These are phyloP conservation scores for Zoanthus sociatus DNA, from an alignment of 92 coral and sea anemone genomes.

Conservation along the genomic window DNA sequence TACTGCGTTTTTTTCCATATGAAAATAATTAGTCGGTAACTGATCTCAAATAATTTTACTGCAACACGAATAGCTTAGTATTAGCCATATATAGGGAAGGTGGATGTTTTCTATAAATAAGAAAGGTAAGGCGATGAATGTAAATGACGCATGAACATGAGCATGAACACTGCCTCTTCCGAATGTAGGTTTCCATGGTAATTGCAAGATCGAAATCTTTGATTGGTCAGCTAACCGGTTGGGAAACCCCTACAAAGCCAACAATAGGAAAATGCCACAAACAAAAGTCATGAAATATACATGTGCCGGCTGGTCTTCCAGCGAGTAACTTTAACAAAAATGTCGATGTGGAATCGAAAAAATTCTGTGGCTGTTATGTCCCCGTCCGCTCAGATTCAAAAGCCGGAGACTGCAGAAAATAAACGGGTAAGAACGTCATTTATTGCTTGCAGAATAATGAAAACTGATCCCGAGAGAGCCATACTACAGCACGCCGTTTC, in stretches of 20 bases:
- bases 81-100: background rate
- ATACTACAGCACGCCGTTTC: background rate
- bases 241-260: conserved; percentile 52
- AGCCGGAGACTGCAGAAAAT: conserved; percentile 62
- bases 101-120: background rate
- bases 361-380: conserved; percentile 95
- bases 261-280: conserved; percentile 41
- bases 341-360: conserved; percentile 99
- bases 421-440: conserved; percentile 8
- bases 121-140: background rate
- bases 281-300: conserved; percentile 83
- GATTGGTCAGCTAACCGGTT: conserved; percentile 19
- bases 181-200: conserved; percentile 17
- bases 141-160: background rate
- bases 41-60: background rate
- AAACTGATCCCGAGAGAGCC: conserved; percentile 9
- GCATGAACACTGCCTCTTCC: conserved; percentile 12
- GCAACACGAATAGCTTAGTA: background rate
- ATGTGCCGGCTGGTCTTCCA: conserved; percentile 83
- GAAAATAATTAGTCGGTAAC: background rate
- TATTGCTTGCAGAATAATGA: conserved; percentile 33
- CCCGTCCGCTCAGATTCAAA: conserved; percentile 75
- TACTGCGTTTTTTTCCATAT: no score
- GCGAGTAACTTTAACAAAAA: conserved; percentile 55
- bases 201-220: background rate